Percentiles rank a stretch among this genome's conserved stretches.
Evolutionary conservation across 2,888 invertebrate genomes (phyloP).

Genomic region (Baccha elongata): DNA sequence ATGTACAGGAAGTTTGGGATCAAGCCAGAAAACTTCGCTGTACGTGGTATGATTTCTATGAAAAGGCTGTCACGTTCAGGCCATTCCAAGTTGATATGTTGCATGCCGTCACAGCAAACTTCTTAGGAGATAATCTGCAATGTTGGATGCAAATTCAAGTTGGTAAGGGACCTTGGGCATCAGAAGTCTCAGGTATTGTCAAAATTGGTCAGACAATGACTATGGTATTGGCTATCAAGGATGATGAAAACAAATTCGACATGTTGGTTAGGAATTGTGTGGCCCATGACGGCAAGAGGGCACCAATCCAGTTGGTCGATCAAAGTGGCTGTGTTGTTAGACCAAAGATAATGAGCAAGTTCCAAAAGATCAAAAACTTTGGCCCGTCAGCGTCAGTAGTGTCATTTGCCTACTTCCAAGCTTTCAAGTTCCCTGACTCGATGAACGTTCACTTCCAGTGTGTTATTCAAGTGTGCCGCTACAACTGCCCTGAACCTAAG

Average conservation of each 20-base stretch:
- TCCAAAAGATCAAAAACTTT: constrained; percentile 98
- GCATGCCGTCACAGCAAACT: constrained; percentile 97
- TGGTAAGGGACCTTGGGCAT: constrained; percentile 98
- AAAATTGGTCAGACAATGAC: constrained; percentile 99
- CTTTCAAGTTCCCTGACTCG: constrained; percentile 97
- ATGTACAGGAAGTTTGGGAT: constrained; percentile 98
- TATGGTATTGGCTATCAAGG: constrained; percentile 97
- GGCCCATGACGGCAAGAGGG: constrained; percentile 96
- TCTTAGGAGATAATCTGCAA: constrained; percentile 96
- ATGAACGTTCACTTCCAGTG: constrained; percentile 99
- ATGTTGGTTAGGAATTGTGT: constrained; percentile 97
- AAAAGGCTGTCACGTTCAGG: constrained; percentile 96
- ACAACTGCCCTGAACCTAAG: constrained; percentile 96
- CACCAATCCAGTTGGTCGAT: constrained; percentile 96
- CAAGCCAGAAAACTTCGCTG: constrained; percentile 94
- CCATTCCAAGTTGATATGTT: constrained; percentile 98
- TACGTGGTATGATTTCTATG: constrained; percentile 98
- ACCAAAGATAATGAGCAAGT: constrained; percentile 97
- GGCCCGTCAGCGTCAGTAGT: constrained; percentile 97
- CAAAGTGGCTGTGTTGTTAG: constrained; percentile 96
- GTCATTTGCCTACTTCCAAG: constrained; percentile 97
- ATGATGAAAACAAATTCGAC: constrained; percentile 97
- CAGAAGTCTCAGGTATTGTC: constrained; percentile 96
- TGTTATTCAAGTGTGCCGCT: constrained; percentile 96
- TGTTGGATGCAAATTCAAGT: constrained; percentile 99